phyloP scores from a whole-genome alignment of 2,797 vertebrate genomes.

The Eptatretus atami region DNA sequence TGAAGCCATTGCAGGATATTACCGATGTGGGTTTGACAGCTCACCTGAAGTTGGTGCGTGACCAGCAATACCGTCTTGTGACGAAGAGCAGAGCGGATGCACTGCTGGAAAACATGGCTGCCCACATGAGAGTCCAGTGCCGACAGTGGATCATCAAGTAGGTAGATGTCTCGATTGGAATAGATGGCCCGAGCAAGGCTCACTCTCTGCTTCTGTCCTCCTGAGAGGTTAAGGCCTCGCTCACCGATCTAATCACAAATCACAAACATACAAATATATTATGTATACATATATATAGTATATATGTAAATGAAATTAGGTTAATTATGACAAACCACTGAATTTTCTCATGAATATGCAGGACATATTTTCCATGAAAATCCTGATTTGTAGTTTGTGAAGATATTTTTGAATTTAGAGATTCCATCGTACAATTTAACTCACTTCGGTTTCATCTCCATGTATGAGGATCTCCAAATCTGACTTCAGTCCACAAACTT shows the following conservation, averaged over 20 bases:
- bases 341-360: too few species aligned
- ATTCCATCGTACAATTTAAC: not conserved
- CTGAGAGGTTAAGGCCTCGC: conserved; percentile 47
- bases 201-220: conserved; percentile 55
- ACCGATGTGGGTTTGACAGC: not conserved
- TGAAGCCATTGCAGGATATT: not conserved
- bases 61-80: conserved; percentile 51
- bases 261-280: too few species aligned
- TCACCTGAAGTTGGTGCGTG: conserved; percentile 66
- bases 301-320: too few species aligned
- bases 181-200: conserved; percentile 58
- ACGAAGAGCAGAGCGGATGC: conserved; percentile 40
- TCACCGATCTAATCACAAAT: conserved; percentile 31
- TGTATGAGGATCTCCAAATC: conserved; percentile 43
- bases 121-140: conserved; percentile 60
- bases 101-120: conserved; percentile 62
- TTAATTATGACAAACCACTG: too few species aligned
- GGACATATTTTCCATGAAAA: too few species aligned
- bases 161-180: conserved; percentile 40
- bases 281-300: too few species aligned
- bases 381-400: too few species aligned
- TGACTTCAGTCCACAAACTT: conserved; percentile 38
- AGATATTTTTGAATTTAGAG: too few species aligned
- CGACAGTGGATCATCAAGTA: conserved; percentile 61
- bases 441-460: conserved; percentile 53